Evolutionary conservation across 2,797 vertebrate species (phyloP).

Genomic region (Amblyraja radiata): DNA sequence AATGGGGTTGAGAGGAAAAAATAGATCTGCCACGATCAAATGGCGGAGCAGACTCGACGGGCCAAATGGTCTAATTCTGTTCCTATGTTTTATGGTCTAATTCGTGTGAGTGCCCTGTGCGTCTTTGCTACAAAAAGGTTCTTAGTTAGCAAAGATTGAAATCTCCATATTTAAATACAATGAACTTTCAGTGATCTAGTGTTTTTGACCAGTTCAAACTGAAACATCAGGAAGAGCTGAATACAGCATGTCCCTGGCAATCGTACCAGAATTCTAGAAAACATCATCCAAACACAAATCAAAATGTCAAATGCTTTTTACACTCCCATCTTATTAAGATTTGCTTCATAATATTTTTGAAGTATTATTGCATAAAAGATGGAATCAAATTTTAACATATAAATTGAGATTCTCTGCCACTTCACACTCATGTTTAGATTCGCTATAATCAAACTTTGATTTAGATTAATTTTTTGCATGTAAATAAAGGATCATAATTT

Average conservation of each 20-base stretch:
- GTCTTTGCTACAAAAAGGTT: not conserved
- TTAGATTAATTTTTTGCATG: conserved; percentile 6
- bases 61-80: too few relatives aligned
- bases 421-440: not conserved
- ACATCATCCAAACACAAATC: not conserved
- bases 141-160: not conserved
- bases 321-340: not conserved
- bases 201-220: not conserved
- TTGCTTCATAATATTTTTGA: not conserved
- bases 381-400: not conserved
- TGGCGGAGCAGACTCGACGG: too few relatives aligned
- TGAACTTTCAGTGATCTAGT: not conserved
- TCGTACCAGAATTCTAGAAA: not conserved
- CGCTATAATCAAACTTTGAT: not conserved
- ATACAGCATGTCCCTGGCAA: not conserved
- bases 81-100: not conserved
- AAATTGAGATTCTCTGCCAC: not conserved
- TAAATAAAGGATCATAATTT: conserved; percentile 32
- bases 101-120: not conserved
- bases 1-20: too few relatives aligned
- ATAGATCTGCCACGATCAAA: too few relatives aligned
- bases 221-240: not conserved
- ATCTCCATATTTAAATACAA: not conserved
- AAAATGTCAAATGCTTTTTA: not conserved
- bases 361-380: not conserved